Percentiles rank a stretch among this genome's conserved stretches.
phyloP scores from a whole-genome alignment of 2,888 invertebrate species.

The Meloe dianella region DNA sequence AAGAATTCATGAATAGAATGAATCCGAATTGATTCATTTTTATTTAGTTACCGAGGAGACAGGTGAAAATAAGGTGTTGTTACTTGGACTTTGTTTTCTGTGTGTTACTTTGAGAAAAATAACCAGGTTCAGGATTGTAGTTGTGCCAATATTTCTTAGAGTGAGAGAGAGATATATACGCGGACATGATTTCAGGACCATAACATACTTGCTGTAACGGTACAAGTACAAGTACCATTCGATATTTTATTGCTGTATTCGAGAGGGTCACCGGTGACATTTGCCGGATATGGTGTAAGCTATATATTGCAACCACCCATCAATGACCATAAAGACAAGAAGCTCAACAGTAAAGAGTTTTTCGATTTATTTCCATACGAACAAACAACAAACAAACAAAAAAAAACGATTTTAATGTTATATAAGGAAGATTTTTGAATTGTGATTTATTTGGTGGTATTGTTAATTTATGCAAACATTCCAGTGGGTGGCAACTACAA shows the following conservation, averaged over 20 bases:
- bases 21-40: background rate
- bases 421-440: constrained; percentile 1
- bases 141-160: background rate
- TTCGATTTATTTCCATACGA: too few species aligned
- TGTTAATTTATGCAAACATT: constrained; percentile 20
- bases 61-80: background rate
- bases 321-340: background rate
- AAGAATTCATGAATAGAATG: background rate
- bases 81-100: background rate
- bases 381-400: too few species aligned
- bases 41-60: background rate
- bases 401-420: background rate
- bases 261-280: constrained; percentile 2
- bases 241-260: constrained; percentile 8
- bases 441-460: constrained; percentile 11
- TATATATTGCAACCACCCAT: background rate
- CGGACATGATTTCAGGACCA: constrained; percentile 10
- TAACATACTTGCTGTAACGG: constrained; percentile 6
- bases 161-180: background rate
- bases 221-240: constrained; percentile 10
- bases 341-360: background rate
- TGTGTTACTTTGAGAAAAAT: constrained; percentile 3
- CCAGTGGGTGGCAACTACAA: constrained; percentile 28
- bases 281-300: background rate
- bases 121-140: background rate